Percentiles rank a stretch among this genome's conserved stretches.
These are phyloP conservation scores for Halictus ligatus DNA, from an alignment of 2,888 invertebrate genomes.

Conservation along the genomic window DNA sequence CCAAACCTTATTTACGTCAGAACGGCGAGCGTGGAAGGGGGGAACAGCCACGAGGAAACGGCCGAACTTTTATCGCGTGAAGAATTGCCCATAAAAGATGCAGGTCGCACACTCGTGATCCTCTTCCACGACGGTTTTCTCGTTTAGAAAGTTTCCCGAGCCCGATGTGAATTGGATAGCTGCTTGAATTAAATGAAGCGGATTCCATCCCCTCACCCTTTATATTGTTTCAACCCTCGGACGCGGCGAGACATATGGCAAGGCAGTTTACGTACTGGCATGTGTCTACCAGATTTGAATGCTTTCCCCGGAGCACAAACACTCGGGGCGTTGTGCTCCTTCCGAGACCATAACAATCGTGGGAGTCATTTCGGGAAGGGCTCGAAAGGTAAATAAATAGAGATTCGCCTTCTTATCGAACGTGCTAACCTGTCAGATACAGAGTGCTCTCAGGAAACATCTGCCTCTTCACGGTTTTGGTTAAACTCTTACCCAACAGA, in stretches of 20 bases:
- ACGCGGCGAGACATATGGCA: background rate
- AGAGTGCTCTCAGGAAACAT: background rate
- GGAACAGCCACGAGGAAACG: background rate
- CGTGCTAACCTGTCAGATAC: background rate
- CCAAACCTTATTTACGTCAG: slow-evolving; percentile 28
- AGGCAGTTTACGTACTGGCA: background rate
- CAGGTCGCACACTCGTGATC: background rate
- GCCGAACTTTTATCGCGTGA: slow-evolving; percentile 30
- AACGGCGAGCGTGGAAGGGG: background rate
- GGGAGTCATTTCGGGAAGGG: background rate
- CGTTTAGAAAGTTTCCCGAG: slow-evolving; percentile 15
- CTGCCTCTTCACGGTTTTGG: background rate
- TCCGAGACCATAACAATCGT: background rate
- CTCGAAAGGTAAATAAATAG: background rate
- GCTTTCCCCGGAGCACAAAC: background rate
- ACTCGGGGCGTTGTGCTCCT: background rate
- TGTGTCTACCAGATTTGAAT: slow-evolving; percentile 16
- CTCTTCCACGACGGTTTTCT: slow-evolving; percentile 11
- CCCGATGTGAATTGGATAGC: slow-evolving; percentile 9
- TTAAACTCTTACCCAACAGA: too few relatives aligned
- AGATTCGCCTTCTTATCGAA: background rate
- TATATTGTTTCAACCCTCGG: background rate
- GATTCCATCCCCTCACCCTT: background rate
- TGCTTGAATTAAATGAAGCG: slow-evolving; percentile 1
- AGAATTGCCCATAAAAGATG: slow-evolving; percentile 41